Base-by-base conservation (phyloP, 2,888 invertebrate genomes). In the Sturmia bella region DNA sequence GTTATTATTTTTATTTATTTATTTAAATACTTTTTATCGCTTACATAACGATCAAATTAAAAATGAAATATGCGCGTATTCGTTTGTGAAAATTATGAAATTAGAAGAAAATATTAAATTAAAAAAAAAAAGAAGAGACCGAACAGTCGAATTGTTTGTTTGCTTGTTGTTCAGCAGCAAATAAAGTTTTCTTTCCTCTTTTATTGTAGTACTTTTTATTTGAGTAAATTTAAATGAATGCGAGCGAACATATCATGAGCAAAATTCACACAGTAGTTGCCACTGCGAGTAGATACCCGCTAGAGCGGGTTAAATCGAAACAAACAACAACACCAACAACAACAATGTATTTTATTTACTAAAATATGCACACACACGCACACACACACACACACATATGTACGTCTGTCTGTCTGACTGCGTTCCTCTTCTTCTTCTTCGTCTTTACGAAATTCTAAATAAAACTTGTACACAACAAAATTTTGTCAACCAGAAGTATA, bases 11-110 rank as follows among this genome's bases (percentile, higher is more conserved):
- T 54, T 37, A 63, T 56, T 75, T 13, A n/a, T 57, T 56, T 66
- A n/a, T n/a, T n/a, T n/a, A n/a, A n/a, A n/a, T n/a, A n/a, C n/a
- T 78, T 66, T 39, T 66, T 41, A 41, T 45, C 54, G 74, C 78
- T 82, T 82, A 82, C 78, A 82, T 82, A 82, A 82, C 78, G 69
- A 70, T 70, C 54, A 37, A 73, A 73, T 69, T 24, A 59, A 57
- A 57, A 61, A 41, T 59, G 17, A 78, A 82, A 66, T 78, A 70
- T 82, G 59, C 74, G 48, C 73, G 72, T 77, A 73, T 52, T 61
- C 61, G 76, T 39, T 80, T 54, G 72, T 48, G 56, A 77, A 77
- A 81, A 73, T 77, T 77, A 77, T 68, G 72, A 78, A 78, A 77
- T 75, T 72, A 74, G 50, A 61, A 15, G 57, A 72, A 64, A 66